Base-by-base conservation (phyloP, 2,797 vertebrate genomes). In the Australoheros facetus region DNA sequence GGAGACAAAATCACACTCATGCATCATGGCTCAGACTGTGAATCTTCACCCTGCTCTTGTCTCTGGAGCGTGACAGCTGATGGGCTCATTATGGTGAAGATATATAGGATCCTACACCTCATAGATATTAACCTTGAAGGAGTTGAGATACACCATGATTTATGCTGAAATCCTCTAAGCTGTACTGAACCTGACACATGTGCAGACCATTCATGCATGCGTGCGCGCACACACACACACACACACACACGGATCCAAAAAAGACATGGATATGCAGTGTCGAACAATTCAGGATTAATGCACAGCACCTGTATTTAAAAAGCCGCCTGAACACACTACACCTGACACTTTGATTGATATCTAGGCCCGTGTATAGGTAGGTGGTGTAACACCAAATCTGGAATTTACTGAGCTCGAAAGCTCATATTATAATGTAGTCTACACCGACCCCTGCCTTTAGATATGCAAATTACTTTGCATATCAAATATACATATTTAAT, bases 71-170 rank as follows among this genome's bases (percentile, higher is more conserved):
- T 79, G 82, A 76, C 78, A 81, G 85, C 77, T 84, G 86, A 86
- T 86, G 82, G 78, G 78, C 81, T 91, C 89, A 86, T 92, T 88
- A 90, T 80, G 51, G 69, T 16, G 70, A 58, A 75, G 70, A 83
- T 80, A 73, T 84, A 89, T 87, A 80, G 78, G 84, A 82, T 78
- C 83, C 64, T 62, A 11, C 55, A 42, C 58, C 58, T 83, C 80
- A 30, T 7, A 64, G 74, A 86, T 75, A 81, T 91, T 86, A 87
- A 87, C 87, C 80, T 89, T 90, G 82, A 76, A 58, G 57, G 57
- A 57, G 59, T 16, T 1, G 9, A 78, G 66, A 66, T 84, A 72
- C 42, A 77, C 80, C 58, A 75, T 21, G 14, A 56, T 84, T 83
- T 75, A 80, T 81, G 64, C 80, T 62, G 57, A 66, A 58, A 66